These are phyloP conservation scores for Nephrotoma flavescens DNA, from an alignment of 2,888 invertebrate species.

Conservation along the genomic window DNA sequence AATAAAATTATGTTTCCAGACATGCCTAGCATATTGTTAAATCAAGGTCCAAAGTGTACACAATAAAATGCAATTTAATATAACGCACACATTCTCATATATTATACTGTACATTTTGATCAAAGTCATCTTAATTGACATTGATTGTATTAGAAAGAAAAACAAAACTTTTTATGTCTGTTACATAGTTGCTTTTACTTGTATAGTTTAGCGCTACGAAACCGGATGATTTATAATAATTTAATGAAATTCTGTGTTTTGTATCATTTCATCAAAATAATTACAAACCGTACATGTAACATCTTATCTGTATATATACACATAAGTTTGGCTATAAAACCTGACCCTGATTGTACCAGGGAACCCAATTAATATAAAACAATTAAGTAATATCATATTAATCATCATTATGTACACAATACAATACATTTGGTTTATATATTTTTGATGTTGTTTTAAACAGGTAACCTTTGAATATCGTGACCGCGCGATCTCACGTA, in stretches of 20 bases:
- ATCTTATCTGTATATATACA: background rate
- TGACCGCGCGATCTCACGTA: no score
- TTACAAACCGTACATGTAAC: background rate
- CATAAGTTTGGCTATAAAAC: background rate
- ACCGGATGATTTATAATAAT: background rate
- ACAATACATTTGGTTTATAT: background rate
- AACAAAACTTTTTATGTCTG: background rate
- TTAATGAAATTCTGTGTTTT: background rate
- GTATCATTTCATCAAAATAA: background rate
- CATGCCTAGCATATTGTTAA: background rate
- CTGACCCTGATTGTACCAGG: background rate
- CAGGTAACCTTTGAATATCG: background rate
- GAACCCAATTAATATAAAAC: background rate
- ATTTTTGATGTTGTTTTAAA: background rate
- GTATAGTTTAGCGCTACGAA: background rate
- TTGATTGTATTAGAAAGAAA: background rate
- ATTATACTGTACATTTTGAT: background rate
- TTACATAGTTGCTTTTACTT: background rate
- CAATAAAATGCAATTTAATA: background rate
- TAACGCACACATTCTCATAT: background rate
- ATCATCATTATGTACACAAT: background rate
- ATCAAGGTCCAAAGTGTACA: background rate
- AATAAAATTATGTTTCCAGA: background rate
- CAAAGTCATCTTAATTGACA: background rate
- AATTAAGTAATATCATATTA: background rate